phyloP scores from a whole-genome alignment of 1,140 invertebrate species.

The Lucilia sericata region DNA sequence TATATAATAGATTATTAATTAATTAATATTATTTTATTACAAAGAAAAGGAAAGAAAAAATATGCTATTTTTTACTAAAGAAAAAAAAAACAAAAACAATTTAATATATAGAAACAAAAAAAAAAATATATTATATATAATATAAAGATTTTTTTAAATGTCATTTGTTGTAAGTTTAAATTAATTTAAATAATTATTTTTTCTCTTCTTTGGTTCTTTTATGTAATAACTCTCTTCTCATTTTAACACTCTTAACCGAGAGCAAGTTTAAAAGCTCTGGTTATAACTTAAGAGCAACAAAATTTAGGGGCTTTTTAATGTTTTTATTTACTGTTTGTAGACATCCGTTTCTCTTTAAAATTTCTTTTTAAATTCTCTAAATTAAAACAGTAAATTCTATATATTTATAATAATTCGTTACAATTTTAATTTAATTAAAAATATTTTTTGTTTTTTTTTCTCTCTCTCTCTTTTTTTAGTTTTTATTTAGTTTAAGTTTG shows the following conservation, averaged over 20 bases:
- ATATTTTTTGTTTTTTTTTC: background rate
- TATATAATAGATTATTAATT: background rate
- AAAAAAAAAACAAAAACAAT: constrained; percentile 25
- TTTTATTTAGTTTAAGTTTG: background rate
- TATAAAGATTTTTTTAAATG: constrained; percentile 9
- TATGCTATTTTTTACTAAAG: constrained; percentile 33
- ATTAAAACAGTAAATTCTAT: no score
- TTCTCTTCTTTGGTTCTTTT: no score
- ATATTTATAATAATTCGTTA: no score
- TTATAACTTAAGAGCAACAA: no score
- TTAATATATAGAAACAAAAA: background rate
- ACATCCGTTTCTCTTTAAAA: no score
- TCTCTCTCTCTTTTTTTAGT: background rate
- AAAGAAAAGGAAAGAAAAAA: background rate
- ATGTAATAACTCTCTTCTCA: no score
- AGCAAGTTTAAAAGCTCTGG: no score
- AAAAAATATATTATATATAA: constrained; percentile 5
- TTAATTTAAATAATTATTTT: background rate
- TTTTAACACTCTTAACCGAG: no score
- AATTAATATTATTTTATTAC: constrained; percentile 9
- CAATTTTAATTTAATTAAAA: no score
- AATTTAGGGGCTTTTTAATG: no score
- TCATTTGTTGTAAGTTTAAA: constrained; percentile 24
- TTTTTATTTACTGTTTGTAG: no score
- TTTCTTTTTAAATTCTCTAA: no score